Conservation (phyloP, 2,797 vertebrate genomes). For the Serranus cabrilla region DNA sequence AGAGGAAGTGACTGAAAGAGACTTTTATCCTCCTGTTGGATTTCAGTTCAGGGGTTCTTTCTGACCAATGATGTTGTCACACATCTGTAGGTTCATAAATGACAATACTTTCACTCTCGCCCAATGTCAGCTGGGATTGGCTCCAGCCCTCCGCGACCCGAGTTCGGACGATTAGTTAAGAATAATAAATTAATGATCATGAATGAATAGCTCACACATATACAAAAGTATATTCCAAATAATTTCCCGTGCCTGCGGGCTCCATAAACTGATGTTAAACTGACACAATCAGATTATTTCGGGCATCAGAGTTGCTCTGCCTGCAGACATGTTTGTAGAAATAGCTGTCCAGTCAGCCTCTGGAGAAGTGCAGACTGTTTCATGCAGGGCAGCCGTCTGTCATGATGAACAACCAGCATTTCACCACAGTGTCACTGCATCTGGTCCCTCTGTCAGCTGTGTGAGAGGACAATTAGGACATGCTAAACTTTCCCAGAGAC, state of each 20-base stretch:
- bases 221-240: no score
- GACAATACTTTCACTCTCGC: no score
- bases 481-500: constrained; percentile 49
- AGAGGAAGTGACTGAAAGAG: no score
- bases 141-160: no score
- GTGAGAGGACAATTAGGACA: constrained; percentile 35
- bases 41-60: no score
- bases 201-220: no score
- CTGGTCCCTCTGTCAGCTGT: constrained; percentile 51
- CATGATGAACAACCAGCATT: neutral
- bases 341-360: neutral
- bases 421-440: constrained; percentile 32
- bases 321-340: neutral
- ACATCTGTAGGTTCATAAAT: no score
- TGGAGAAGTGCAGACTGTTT: neutral
- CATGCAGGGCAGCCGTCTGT: neutral
- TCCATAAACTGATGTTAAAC: neutral
- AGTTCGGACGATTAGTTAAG: no score
- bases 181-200: no score
- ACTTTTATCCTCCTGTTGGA: no score
- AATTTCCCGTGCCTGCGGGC: neutral
- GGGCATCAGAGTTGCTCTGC: neutral
- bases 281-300: neutral
- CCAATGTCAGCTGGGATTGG: no score
- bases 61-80: no score